These are phyloP conservation scores for Eupithecia subumbrata DNA, from an alignment of 2,888 invertebrate genomes.

Conservation along the genomic window DNA sequence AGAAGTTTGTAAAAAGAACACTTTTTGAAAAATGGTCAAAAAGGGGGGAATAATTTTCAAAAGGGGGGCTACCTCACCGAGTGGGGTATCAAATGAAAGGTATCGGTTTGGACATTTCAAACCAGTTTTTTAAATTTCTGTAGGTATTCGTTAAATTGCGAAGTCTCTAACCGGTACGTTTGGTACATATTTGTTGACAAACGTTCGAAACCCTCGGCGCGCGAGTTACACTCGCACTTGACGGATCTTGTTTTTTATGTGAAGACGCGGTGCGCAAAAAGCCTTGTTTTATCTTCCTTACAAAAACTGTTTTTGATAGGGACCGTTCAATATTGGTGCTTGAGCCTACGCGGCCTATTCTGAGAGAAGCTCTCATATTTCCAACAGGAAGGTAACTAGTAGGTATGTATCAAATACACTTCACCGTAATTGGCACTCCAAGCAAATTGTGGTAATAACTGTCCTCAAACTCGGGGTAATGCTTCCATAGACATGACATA, in stretches of 20 bases:
- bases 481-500: not conserved
- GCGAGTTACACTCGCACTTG: no score
- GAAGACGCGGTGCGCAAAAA: not conserved
- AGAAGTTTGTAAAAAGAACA: no score
- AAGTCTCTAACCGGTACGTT: no score
- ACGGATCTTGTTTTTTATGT: not conserved
- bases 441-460: constrained; percentile 4
- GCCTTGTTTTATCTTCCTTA: not conserved
- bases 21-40: no score
- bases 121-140: no score
- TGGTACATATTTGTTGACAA: no score
- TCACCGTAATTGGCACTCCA: not conserved
- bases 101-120: no score
- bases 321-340: not conserved
- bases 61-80: no score
- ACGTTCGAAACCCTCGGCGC: no score
- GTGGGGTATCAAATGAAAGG: no score
- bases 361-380: not conserved
- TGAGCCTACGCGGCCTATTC: not conserved
- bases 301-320: not conserved
- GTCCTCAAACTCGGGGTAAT: not conserved
- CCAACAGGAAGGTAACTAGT: not conserved
- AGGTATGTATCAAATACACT: not conserved
- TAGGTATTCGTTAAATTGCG: no score
- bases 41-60: no score